A percentile compares a stretch with the other conserved stretches of the same genome.
Evolutionary conservation across 2,888 invertebrate species (phyloP).

Genomic region (Latrodectus hesperus): DNA sequence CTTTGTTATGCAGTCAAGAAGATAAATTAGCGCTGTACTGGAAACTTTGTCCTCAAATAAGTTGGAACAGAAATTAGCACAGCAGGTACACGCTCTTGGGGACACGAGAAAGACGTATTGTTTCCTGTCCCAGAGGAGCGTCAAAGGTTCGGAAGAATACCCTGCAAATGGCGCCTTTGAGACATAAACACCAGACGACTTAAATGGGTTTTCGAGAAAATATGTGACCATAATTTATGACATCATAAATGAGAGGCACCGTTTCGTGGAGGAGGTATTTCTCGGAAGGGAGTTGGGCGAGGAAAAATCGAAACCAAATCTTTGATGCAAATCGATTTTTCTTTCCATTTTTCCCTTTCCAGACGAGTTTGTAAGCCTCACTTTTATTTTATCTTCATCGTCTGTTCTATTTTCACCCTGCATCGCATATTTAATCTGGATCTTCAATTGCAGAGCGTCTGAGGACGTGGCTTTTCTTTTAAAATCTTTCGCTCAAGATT

Average conservation of each 20-base stretch:
- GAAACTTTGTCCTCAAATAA: too few species aligned
- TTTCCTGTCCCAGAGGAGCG: neutral
- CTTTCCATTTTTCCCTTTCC: neutral
- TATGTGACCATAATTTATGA: constrained; percentile 48
- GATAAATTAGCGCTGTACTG: too few species aligned
- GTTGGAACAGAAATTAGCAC: too few species aligned
- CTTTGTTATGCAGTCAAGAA: too few species aligned
- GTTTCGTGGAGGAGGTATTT: constrained; percentile 5
- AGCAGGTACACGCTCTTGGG: too few species aligned
- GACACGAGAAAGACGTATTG: too few species aligned
- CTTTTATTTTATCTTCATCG: too few species aligned
- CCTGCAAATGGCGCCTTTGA: constrained; percentile 18
- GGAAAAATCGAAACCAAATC: constrained; percentile 23
- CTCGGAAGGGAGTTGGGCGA: neutral
- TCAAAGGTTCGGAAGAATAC: neutral
- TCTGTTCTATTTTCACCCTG: too few species aligned
- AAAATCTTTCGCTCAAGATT: too few species aligned
- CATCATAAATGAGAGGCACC: constrained; percentile 55
- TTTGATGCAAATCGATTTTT: constrained; percentile 7
- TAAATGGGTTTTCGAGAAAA: constrained; percentile 46
- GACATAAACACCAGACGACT: constrained; percentile 12
- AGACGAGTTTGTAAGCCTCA: neutral
- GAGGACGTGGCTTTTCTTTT: too few species aligned
- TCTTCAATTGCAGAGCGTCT: too few species aligned
- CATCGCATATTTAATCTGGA: too few species aligned